These are phyloP conservation scores for Coelopa pilipes DNA, from an alignment of 2,888 invertebrate species.

Conservation along the genomic window DNA sequence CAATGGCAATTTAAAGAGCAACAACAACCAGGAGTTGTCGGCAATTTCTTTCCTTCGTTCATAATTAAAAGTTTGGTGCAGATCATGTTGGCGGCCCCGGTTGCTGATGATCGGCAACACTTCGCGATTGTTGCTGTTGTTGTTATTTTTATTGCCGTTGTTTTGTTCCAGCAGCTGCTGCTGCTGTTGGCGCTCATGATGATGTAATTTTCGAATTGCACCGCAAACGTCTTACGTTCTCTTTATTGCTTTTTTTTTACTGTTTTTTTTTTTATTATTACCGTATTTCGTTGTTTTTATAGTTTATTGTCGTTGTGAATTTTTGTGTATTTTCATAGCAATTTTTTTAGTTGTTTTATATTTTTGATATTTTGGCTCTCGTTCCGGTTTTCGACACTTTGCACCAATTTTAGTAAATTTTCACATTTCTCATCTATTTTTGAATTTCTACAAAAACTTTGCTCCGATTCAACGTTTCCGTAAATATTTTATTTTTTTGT, in stretches of 20 bases:
- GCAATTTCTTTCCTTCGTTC: constrained; percentile 16
- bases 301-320: not conserved
- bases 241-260: constrained; percentile 3
- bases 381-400: not conserved
- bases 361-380: not conserved
- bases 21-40: not conserved
- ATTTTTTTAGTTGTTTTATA: not conserved
- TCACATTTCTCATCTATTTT: too few species aligned
- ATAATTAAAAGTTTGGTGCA: constrained; percentile 25
- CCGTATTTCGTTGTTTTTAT: not conserved
- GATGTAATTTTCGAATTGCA: constrained; percentile 23
- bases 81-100: constrained; percentile 20
- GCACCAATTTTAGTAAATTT: too few species aligned
- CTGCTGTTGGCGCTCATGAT: constrained; percentile 15
- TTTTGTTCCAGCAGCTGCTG: not conserved
- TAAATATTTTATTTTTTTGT: not conserved
- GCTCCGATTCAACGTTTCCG: not conserved
- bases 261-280: not conserved
- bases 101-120: constrained; percentile 11
- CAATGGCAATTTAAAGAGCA: not conserved
- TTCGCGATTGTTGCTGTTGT: not conserved
- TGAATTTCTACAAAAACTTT: not conserved
- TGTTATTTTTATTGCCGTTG: not conserved
- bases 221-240: not conserved
- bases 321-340: not conserved